phyloP scores from a whole-genome alignment of 2,797 vertebrate species.

The Dallia pectoralis region DNA sequence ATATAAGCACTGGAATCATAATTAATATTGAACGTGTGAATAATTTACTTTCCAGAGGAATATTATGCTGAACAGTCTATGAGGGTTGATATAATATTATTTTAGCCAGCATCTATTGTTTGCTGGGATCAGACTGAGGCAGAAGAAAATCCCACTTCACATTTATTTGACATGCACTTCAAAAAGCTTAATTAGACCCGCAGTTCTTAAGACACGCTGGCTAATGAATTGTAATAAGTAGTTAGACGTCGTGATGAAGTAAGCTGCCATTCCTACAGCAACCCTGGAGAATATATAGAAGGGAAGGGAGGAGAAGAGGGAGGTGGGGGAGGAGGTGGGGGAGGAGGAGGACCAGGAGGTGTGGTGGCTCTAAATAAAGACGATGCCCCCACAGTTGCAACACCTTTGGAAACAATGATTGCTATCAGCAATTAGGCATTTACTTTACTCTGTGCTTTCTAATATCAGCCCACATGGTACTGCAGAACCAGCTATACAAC shows the following conservation, averaged over 20 bases:
- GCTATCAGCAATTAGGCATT: conserved; percentile 8
- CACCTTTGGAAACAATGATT: conserved; percentile 5
- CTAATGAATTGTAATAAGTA: conserved; percentile 48
- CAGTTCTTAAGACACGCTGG: conserved; percentile 33
- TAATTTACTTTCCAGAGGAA: not conserved
- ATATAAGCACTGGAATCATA: not conserved
- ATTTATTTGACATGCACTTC: conserved; percentile 34
- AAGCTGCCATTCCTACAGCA: conserved; percentile 22
- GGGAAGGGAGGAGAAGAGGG: conserved; percentile 17
- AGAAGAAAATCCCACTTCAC: conserved; percentile 20
- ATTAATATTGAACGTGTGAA: not conserved
- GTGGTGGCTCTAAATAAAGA: conserved; percentile 25
- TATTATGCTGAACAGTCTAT: not conserved
- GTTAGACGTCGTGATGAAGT: conserved; percentile 34
- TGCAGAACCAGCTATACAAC: not conserved
- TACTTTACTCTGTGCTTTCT: not conserved
- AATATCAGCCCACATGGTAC: not conserved
- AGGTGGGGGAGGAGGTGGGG: conserved; percentile 16
- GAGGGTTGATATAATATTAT: not conserved
- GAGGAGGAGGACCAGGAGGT: conserved; percentile 13
- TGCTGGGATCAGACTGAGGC: conserved; percentile 7
- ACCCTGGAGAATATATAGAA: conserved; percentile 17
- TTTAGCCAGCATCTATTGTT: not conserved
- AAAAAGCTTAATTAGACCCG: conserved; percentile 42
- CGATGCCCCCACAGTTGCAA: conserved; percentile 21